phyloP scores from a whole-genome alignment of 2,113 vertebrate genomes.

The Macrotis lagotis region DNA sequence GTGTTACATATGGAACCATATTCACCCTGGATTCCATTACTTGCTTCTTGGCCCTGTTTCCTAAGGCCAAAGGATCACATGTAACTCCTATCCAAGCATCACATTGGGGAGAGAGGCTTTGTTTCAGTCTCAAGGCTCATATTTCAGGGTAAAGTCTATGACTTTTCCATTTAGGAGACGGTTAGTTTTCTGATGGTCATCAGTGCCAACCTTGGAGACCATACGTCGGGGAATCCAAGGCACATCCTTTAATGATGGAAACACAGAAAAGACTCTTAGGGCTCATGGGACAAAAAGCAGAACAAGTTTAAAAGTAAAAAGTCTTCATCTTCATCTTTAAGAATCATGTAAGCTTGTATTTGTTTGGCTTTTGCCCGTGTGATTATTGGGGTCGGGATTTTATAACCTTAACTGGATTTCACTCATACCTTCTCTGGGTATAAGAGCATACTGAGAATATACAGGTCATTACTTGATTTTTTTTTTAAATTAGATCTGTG shows the following conservation, averaged over 20 bases:
- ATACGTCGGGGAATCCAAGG: background rate
- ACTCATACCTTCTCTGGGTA: background rate
- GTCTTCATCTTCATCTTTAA: conserved; percentile 36
- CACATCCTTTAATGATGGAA: conserved; percentile 39
- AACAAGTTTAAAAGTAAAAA: conserved; percentile 19
- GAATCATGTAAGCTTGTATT: conserved; percentile 12
- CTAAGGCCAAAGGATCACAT: conserved; percentile 38
- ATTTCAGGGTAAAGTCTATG: conserved; percentile 40
- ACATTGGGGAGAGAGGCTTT: conserved; percentile 22
- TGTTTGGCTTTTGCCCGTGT: conserved; percentile 1
- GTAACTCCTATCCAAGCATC: conserved; percentile 4
- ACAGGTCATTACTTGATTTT: background rate
- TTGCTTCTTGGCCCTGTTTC: conserved; percentile 37
- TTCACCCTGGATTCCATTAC: conserved; percentile 46
- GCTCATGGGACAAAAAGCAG: background rate
- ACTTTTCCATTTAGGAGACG: conserved; percentile 41
- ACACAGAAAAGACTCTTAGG: background rate
- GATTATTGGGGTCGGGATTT: background rate
- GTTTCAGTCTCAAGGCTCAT: conserved; percentile 31
- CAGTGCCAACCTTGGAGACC: background rate
- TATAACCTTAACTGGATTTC: background rate
- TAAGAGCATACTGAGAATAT: background rate
- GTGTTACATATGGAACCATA: conserved; percentile 47
- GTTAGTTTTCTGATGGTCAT: conserved; percentile 50
- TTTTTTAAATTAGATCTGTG: background rate